phyloP scores from a whole-genome alignment of 2,888 invertebrate genomes.

The Hemistola chrysoprasaria region DNA sequence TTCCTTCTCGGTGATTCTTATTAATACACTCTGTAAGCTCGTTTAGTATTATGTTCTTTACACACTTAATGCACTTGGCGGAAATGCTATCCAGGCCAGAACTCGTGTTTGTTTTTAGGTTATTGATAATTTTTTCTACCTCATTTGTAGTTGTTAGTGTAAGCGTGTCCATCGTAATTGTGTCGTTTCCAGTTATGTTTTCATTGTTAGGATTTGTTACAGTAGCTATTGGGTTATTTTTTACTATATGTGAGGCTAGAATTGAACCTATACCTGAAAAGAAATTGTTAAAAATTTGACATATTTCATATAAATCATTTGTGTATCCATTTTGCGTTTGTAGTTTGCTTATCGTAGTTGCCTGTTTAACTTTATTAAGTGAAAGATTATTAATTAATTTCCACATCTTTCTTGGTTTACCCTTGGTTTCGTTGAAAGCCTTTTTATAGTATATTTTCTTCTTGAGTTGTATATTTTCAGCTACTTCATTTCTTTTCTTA shows the following conservation, averaged over 20 bases:
- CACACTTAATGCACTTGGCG: slow-evolving; percentile 15
- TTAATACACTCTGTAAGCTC: neutral
- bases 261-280: slow-evolving; percentile 17
- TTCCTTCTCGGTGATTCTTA: neutral
- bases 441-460: slow-evolving; percentile 13
- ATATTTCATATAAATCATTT: slow-evolving; percentile 15
- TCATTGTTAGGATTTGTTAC: neutral
- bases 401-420: slow-evolving; percentile 14
- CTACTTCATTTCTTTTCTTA: neutral
- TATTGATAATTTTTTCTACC: slow-evolving; percentile 3
- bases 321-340: neutral
- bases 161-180: neutral
- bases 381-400: slow-evolving; percentile 13
- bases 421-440: slow-evolving; percentile 5
- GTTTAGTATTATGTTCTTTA: slow-evolving; percentile 2
- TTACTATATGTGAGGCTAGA: slow-evolving; percentile 21
- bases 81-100: slow-evolving; percentile 14
- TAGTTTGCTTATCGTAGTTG: slow-evolving; percentile 11
- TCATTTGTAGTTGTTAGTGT: neutral
- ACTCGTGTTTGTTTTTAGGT: slow-evolving; percentile 10
- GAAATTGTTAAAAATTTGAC: slow-evolving; percentile 21
- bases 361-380: slow-evolving; percentile 18
- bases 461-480: slow-evolving; percentile 6
- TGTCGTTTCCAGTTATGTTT: neutral
- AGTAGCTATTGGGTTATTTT: slow-evolving; percentile 4